Evolutionary conservation across 2,797 vertebrate species (phyloP), one percentile per base, ranked within the genome.

Genomic region (Aselliscus stoliczkanus): DNA sequence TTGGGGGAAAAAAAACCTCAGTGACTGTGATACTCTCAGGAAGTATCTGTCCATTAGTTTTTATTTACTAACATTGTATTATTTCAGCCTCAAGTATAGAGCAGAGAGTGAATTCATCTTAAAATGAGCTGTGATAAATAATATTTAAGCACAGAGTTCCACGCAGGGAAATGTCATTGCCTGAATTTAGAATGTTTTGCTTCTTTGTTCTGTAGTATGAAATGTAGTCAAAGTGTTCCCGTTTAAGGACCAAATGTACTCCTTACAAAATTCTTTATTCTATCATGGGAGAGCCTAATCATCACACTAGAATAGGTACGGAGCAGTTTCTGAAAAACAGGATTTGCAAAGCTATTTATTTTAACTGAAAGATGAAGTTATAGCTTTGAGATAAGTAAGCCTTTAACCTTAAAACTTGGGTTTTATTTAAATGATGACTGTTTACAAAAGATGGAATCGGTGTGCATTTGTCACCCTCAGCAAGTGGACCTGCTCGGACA

Each of bases 161-260:
- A 11, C 34, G 44, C 15, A 25, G n/a, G 50, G 25, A 90, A 83
- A 70, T 75, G 69, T 9, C 67, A 13, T 14, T 73, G 70, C 44
- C 37, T 84, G 31, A 54, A 80, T 39, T 42, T 70, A 52, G 72
- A 50, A 29, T 52, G 52, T 42, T 29, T 90, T 62, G 9, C 31
- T 64, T 88, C 82, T 96, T 94, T 95, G 69, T 95, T 96, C 94
- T 65, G 2, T 25, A 31, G 14, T 25, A 15, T 4, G 17, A 79
- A 42, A 14, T 13, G 29, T 18, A 39, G 34, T 67, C 52, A 44
- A 25, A 10, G 4, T 2, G 11, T n/a, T 39, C 4, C 31, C 9
- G 3, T 2, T 31, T 52, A 58, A 72, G 69, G 70, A 31, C 27
- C 20, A 37, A 11, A 31, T 0, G 3, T 15, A 13, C 37, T 37